Evolutionary conservation across 2,888 invertebrate species (phyloP), one percentile per base, ranked within the genome.

Genomic region (Flexamia atlantica): DNA sequence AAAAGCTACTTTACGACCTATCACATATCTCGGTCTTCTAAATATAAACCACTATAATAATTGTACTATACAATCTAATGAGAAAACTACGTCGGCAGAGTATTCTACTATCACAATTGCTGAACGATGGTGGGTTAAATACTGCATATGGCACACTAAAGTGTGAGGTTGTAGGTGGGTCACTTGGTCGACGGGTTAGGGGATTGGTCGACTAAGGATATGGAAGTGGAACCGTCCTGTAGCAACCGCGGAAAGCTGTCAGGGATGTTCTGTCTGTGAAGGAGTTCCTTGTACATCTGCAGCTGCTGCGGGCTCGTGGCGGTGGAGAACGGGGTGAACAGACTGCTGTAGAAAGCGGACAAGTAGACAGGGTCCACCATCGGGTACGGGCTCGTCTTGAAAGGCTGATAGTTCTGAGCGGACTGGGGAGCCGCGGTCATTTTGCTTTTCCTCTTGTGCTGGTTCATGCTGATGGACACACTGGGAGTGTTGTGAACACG

Each of bases 241-340:
- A 89, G 88, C 83, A 90, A 87, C 17, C 87, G 86, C 1, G 88
- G 87, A 64, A 88, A 88, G 36, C 84, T 84, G 72, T 84, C 84
- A 17, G 84, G 84, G 70, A 83, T 82, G 36, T 84, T 82, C 68
- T 87, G 86, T 36, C 87, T 85, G 23, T 85, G 83, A 82, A 88
- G 85, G n/a, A 93, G 89, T 86, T 93, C 92, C 86, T 92, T 92
- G 88, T 91, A 92, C 86, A 93, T 91, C 87, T 92, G 92, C 83
- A 91, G 88, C 84, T 91, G 91, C 85, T 92, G 91, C 25, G 92
- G 91, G 84, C 90, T 90, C 5, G 84, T 76, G 42, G 79, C 85
- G 72, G 60, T 83, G 74, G 42, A 86, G 85, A 84, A 88, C 89
- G 90, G 46, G n/a, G 85, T 46, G 53, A 84, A 82, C 46, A 85